Percentiles rank a stretch among this genome's conserved stretches.
These are phyloP conservation scores for Cryptophagus acutangulus DNA, from an alignment of 2,888 invertebrate species.

Conservation along the genomic window DNA sequence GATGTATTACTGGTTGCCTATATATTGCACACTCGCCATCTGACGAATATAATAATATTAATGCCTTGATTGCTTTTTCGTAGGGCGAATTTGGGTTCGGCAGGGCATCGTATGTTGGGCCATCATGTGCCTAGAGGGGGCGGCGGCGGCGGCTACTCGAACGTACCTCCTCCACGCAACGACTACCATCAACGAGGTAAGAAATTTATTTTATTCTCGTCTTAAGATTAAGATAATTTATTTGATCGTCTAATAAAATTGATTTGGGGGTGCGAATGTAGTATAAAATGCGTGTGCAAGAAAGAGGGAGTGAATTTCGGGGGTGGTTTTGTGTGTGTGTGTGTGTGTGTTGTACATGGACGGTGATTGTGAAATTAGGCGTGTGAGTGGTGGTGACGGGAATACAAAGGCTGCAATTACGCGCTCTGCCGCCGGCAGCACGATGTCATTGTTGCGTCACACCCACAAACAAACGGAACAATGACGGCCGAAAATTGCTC, in stretches of 20 bases:
- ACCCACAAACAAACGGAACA: conserved; percentile 41
- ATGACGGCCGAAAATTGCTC: conserved; percentile 29
- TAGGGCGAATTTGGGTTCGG: conserved; percentile 60
- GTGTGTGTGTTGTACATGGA: too few species aligned
- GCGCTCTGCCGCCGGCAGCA: conserved; percentile 45
- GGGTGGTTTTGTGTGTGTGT: too few species aligned
- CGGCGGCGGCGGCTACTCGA: conserved; percentile 22
- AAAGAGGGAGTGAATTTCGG: too few species aligned
- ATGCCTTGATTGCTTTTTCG: too few species aligned
- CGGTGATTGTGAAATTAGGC: conserved; percentile 48
- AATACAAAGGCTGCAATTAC: conserved; percentile 49
- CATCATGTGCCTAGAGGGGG: conserved; percentile 50
- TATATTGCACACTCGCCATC: too few species aligned
- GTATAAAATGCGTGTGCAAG: too few species aligned
- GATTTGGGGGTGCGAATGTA: too few species aligned
- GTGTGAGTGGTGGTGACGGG: conserved; percentile 49
- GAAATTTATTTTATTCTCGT: too few species aligned
- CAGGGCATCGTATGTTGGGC: conserved; percentile 73
- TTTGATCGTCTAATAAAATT: too few species aligned
- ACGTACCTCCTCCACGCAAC: conserved; percentile 24
- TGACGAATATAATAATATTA: too few species aligned
- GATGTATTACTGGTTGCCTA: too few species aligned
- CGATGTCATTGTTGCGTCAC: conserved; percentile 41
- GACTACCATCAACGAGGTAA: conserved; percentile 12
- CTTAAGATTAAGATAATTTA: too few species aligned